Percentiles rank a stretch among this genome's conserved stretches.
phyloP scores from a whole-genome alignment of 1,140 invertebrate genomes.

The Drosophila cardini region DNA sequence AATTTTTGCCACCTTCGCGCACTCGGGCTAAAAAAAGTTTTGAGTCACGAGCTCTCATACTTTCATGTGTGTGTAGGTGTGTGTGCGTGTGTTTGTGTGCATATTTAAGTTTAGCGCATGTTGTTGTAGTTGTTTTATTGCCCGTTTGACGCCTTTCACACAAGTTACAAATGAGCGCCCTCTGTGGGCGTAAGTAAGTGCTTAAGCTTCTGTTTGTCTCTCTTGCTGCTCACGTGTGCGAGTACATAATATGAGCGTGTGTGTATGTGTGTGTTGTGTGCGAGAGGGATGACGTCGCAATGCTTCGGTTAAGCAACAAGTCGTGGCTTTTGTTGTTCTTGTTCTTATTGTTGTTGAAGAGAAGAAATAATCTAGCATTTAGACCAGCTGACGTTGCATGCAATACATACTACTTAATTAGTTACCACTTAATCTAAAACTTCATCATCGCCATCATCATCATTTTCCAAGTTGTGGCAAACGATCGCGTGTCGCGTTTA shows the following conservation, averaged over 20 bases:
- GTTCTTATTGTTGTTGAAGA: neutral
- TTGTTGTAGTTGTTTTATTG: neutral
- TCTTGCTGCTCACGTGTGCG: neutral
- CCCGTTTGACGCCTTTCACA: conserved; percentile 4
- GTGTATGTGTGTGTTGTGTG: neutral
- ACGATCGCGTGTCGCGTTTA: conserved; percentile 66
- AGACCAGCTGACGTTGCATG: conserved; percentile 40
- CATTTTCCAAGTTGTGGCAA: conserved; percentile 24
- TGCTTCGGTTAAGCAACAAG: conserved; percentile 7
- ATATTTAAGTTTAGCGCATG: neutral
- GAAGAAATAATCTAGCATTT: conserved; percentile 22
- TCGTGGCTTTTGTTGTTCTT: neutral
- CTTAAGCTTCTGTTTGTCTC: conserved; percentile 7
- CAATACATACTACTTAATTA: conserved; percentile 63
- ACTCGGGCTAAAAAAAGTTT: neutral
- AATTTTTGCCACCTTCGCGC: neutral
- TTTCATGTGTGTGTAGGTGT: neutral
- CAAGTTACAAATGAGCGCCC: conserved; percentile 11
- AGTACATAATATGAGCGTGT: neutral
- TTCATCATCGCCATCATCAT: conserved; percentile 43
- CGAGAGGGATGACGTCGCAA: neutral
- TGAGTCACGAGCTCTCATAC: conserved; percentile 12
- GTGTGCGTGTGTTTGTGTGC: neutral
- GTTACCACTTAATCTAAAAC: conserved; percentile 67
- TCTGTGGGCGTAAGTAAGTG: neutral